Conservation (phyloP, 1,140 invertebrate species). For the Trichonephila inaurata region DNA sequence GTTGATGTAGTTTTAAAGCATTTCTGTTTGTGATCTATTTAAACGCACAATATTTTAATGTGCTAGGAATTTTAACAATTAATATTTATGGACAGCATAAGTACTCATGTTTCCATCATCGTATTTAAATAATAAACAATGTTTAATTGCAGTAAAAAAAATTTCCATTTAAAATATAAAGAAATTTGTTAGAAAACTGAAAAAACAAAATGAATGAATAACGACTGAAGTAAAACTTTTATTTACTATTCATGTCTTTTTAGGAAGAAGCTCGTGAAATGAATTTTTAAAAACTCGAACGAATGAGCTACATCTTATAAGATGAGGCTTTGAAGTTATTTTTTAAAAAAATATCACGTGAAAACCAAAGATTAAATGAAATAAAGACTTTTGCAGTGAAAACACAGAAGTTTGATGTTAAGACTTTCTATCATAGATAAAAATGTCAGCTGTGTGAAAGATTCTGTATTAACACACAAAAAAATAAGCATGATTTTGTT, state of each 20-base stretch:
- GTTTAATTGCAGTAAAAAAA: background rate
- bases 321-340: constrained; percentile 34
- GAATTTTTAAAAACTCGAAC: constrained; percentile 67
- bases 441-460: background rate
- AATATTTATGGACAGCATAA: background rate
- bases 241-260: constrained; percentile 65
- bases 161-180: background rate
- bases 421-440: constrained; percentile 32
- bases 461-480: constrained; percentile 14
- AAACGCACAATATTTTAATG: constrained; percentile 17
- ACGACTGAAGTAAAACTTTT: constrained; percentile 16
- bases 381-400: constrained; percentile 32
- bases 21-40: constrained; percentile 21
- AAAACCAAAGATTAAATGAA: constrained; percentile 42
- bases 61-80: background rate
- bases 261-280: constrained; percentile 70
- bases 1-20: constrained; percentile 27
- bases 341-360: constrained; percentile 54
- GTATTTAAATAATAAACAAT: background rate
- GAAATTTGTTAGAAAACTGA: background rate
- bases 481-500: constrained; percentile 52
- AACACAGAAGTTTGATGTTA: constrained; percentile 30
- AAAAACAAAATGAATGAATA: background rate
- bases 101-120: background rate
- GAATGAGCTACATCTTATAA: constrained; percentile 45